phyloP scores from a whole-genome alignment of 2,888 invertebrate species.

The Hirtodrosophila cameraria region DNA sequence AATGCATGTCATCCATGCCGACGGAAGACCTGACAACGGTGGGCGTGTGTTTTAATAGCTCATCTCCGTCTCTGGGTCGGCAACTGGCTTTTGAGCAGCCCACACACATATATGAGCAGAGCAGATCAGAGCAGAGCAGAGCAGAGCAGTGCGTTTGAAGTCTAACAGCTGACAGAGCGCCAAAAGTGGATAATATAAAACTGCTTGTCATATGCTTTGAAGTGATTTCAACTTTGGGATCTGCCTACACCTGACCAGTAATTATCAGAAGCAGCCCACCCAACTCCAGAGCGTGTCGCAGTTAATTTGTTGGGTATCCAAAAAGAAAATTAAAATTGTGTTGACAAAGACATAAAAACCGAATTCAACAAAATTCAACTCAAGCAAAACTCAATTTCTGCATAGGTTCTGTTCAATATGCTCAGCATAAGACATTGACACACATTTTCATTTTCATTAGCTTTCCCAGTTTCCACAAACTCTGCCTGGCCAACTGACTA shows the following conservation, averaged over 20 bases:
- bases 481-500: conserved; percentile 20
- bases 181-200: conserved; percentile 6
- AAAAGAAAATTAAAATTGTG: conserved; percentile 25
- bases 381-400: conserved; percentile 20
- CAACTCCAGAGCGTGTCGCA: conserved; percentile 29
- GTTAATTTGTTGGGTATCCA: conserved; percentile 51
- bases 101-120: conserved; percentile 36
- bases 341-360: conserved; percentile 26
- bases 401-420: conserved; percentile 45
- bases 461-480: conserved; percentile 47
- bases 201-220: conserved; percentile 44
- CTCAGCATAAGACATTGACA: conserved; percentile 65
- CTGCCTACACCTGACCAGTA: conserved; percentile 52
- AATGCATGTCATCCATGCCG: conserved; percentile 66
- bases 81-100: conserved; percentile 53
- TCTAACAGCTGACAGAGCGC: conserved; percentile 38
- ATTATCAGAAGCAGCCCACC: conserved; percentile 35
- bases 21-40: conserved; percentile 55
- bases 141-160: conserved; percentile 43
- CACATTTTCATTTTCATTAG: conserved; percentile 65
- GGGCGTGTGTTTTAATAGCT: conserved; percentile 73
- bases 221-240: conserved; percentile 31
- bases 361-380: conserved; percentile 9
- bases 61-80: conserved; percentile 41
- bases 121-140: conserved; percentile 4